phyloP scores from a whole-genome alignment of 35 echinoderm and acorn worm genomes.

The Eucidaris tribuloides region DNA sequence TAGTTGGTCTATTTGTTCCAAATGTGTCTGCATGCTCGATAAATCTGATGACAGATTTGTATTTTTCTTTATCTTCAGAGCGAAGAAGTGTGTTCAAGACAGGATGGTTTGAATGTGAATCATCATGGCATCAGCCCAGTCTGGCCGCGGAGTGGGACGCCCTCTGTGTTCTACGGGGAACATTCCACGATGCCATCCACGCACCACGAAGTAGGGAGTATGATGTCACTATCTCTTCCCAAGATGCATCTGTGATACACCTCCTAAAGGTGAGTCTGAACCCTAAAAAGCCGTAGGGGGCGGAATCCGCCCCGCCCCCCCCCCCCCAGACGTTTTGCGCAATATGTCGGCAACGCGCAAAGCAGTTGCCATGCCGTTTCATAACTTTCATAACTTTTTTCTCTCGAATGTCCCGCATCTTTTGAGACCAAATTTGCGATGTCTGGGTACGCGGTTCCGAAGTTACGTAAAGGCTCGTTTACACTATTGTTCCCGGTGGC shows the following conservation, averaged over 20 bases:
- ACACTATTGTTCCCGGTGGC: no score
- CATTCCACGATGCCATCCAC: constrained; percentile 52
- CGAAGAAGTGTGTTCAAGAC: constrained; percentile 78
- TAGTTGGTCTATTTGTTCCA: neutral
- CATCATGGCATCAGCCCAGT: constrained; percentile 60
- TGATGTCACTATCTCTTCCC: constrained; percentile 74
- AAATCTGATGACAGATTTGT: neutral
- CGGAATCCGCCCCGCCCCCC: no score
- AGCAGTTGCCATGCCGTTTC: no score
- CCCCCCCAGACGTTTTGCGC: no score
- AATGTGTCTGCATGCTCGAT: neutral
- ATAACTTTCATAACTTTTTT: no score
- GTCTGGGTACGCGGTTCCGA: no score
- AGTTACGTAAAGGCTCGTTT: no score
- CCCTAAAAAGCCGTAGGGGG: no score
- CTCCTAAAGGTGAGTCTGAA: neutral
- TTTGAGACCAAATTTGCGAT: no score
- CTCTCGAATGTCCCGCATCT: no score
- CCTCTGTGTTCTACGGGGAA: constrained; percentile 43
- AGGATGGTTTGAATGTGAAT: constrained; percentile 71
- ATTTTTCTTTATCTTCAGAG: constrained; percentile 20
- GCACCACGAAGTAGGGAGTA: constrained; percentile 59
- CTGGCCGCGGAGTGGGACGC: constrained; percentile 46
- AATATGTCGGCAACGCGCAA: no score
- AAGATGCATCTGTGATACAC: neutral